Percentiles rank a stretch among this genome's conserved stretches.
Conservation (phyloP, 2,888 invertebrate genomes). For the Rotaria sp. region DNA sequence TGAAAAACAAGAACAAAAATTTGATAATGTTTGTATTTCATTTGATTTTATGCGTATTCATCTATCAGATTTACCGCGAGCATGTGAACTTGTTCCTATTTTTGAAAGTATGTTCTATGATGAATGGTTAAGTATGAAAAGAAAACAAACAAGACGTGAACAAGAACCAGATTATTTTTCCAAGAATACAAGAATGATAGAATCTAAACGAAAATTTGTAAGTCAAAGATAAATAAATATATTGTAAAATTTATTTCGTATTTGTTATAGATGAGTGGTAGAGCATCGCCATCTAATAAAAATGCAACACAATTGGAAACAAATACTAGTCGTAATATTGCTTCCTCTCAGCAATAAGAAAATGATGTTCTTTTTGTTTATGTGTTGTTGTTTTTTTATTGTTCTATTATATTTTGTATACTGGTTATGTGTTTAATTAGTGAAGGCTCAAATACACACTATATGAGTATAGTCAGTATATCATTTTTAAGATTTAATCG, state of each 20-base stretch:
- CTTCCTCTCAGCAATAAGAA: background rate
- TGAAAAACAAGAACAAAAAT: background rate
- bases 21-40: slow-evolving; percentile 28
- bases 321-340: background rate
- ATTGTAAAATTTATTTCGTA: background rate
- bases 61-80: slow-evolving; percentile 17
- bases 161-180: slow-evolving; percentile 11
- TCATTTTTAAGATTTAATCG: too few relatives aligned
- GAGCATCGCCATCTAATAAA: background rate
- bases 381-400: background rate
- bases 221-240: background rate
- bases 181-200: background rate
- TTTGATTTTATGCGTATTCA: slow-evolving; percentile 37
- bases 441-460: background rate
- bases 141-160: background rate
- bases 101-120: slow-evolving; percentile 20
- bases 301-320: background rate
- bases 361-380: background rate
- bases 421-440: background rate
- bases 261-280: background rate
- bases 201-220: background rate
- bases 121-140: background rate
- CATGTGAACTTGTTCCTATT: background rate
- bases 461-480: background rate
- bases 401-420: background rate